Conservation (phyloP, 2,113 vertebrate genomes). For the Phaethon lepturus region DNA sequence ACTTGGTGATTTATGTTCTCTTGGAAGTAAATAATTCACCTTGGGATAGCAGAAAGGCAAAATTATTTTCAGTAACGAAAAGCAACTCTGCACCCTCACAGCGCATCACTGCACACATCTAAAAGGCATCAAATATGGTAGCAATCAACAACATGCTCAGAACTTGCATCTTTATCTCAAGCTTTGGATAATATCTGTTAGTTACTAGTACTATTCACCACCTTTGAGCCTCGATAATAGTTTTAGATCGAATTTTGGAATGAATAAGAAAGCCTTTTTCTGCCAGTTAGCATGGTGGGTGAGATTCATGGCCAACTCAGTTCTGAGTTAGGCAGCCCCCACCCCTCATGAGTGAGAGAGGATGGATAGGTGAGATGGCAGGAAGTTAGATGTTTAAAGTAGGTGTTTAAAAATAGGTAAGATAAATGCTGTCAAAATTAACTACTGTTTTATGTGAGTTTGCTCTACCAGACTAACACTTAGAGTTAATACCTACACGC, state of each 20-base stretch:
- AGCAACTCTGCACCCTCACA: background rate
- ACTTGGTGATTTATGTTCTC: background rate
- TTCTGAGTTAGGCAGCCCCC: background rate
- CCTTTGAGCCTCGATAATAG: rapidly evolving
- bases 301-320: background rate
- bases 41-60: background rate
- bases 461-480: background rate
- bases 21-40: background rate
- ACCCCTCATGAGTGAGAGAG: background rate
- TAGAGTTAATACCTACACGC: background rate
- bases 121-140: background rate
- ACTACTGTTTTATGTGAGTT: background rate
- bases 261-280: background rate
- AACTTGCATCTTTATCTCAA: background rate
- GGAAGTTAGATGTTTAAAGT: background rate
- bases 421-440: background rate
- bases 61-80: background rate
- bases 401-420: background rate
- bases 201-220: background rate
- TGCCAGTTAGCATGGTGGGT: background rate
- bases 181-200: background rate
- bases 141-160: background rate
- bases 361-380: rapidly evolving
- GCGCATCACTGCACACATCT: background rate
- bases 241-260: background rate